A percentile compares a stretch with the other conserved stretches of the same genome.
phyloP scores from a whole-genome alignment of 1,140 invertebrate genomes.

The Drosophila micromelanica region DNA sequence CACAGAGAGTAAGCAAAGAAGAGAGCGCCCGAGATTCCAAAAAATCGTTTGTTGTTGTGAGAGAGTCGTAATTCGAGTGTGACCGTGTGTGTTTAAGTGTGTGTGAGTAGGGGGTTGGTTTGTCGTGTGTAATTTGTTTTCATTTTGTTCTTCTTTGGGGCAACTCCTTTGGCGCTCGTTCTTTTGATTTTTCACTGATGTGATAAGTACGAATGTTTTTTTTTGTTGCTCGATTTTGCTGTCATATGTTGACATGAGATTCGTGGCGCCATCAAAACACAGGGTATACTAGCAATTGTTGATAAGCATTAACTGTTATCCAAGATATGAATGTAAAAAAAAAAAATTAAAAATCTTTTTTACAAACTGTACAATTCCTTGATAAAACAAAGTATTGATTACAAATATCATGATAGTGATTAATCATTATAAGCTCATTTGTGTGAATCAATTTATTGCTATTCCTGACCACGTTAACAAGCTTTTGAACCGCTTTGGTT shows the following conservation, averaged over 20 bases:
- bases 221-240: slow-evolving; percentile 37
- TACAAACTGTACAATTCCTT: neutral
- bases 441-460: neutral
- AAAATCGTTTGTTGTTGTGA: neutral
- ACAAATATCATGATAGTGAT: neutral
- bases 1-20: slow-evolving; percentile 41
- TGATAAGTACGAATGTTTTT: slow-evolving; percentile 19
- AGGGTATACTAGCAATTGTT: slow-evolving; percentile 11
- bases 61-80: slow-evolving; percentile 9
- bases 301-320: neutral
- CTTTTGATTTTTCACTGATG: slow-evolving; percentile 64
- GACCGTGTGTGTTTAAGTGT: neutral
- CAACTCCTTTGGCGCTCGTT: slow-evolving; percentile 64
- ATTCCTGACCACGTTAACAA: too few relatives aligned
- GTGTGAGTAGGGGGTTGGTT: neutral
- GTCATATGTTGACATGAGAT: slow-evolving; percentile 45
- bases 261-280: slow-evolving; percentile 12
- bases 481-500: too few relatives aligned
- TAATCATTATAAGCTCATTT: neutral
- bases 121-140: slow-evolving; percentile 64
- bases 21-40: slow-evolving; percentile 3
- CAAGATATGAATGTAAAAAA: neutral
- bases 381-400: neutral
- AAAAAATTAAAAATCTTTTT: neutral
- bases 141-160: slow-evolving; percentile 28